Percentiles rank a stretch among this genome's conserved stretches.
phyloP scores from a whole-genome alignment of 2,113 vertebrate genomes.

The Polypterus senegalus region DNA sequence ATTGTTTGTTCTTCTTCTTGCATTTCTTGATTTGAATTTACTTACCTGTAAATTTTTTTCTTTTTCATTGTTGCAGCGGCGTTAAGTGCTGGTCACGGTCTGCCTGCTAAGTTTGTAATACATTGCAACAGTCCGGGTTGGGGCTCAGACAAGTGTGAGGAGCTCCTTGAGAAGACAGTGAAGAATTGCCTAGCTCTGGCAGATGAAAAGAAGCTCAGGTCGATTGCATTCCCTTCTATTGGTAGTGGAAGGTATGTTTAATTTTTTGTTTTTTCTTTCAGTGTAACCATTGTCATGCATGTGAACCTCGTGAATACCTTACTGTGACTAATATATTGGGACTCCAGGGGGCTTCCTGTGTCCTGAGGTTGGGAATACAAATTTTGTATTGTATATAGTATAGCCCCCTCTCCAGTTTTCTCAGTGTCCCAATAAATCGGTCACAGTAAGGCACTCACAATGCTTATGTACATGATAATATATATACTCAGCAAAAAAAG shows the following conservation, averaged over 20 bases:
- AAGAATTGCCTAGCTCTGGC: constrained; percentile 94
- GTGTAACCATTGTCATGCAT: too few species aligned
- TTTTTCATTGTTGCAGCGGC: constrained; percentile 51
- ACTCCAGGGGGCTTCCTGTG: too few species aligned
- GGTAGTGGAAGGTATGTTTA: constrained; percentile 90
- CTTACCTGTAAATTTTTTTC: constrained; percentile 14
- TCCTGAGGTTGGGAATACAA: too few species aligned
- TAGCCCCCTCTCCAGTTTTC: too few species aligned
- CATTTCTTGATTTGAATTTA: neutral
- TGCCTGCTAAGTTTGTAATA: constrained; percentile 93
- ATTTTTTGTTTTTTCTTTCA: too few species aligned
- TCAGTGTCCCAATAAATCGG: too few species aligned
- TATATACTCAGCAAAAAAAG: too few species aligned
- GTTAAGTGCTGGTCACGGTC: constrained; percentile 70
- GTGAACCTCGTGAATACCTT: too few species aligned
- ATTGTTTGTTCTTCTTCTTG: constrained; percentile 23
- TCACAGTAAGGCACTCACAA: too few species aligned
- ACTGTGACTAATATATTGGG: too few species aligned
- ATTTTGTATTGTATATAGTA: too few species aligned
- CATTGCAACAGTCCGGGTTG: constrained; percentile 92
- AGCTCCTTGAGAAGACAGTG: constrained; percentile 92
- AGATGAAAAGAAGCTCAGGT: constrained; percentile 96
- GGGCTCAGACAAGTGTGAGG: constrained; percentile 91
- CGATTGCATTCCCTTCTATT: constrained; percentile 91
- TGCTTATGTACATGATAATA: too few species aligned